Evolutionary conservation across 2,113 vertebrate species (phyloP).

Genomic region (Psophia crepitans): DNA sequence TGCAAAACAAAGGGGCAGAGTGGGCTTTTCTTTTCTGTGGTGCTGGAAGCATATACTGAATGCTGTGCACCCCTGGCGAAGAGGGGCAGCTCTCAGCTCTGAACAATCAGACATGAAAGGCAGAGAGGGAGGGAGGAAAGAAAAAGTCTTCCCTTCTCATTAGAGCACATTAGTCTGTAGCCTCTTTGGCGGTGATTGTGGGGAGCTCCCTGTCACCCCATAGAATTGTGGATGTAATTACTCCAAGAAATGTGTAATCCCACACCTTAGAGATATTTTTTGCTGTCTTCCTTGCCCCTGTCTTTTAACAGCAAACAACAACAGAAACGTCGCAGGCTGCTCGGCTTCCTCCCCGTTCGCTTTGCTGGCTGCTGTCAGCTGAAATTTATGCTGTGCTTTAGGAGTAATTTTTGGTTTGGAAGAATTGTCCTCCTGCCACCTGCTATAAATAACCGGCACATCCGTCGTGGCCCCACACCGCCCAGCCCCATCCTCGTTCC

Average conservation of each 20-base stretch:
- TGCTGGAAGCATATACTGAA: not conserved
- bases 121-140: not conserved
- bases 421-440: constrained; percentile 32
- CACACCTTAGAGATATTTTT: not conserved
- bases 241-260: not conserved
- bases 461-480: accelerated
- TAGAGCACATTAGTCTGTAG: not conserved
- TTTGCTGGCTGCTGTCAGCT: constrained; percentile 3
- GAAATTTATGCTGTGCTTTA: constrained; percentile 60
- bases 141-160: not conserved
- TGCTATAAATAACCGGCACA: not conserved
- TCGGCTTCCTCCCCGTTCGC: not conserved
- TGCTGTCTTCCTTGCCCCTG: not conserved
- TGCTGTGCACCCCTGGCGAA: not conserved
- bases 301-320: constrained; percentile 38
- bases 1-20: not conserved
- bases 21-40: not conserved
- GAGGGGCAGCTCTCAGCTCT: not conserved
- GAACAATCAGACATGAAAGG: constrained; percentile 23
- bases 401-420: constrained; percentile 53
- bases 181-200: not conserved
- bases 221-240: not conserved
- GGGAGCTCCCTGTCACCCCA: constrained; percentile 13
- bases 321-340: not conserved
- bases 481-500: not conserved